Conservation (phyloP, 2,888 invertebrate species). For the Miltochrista miniata region DNA sequence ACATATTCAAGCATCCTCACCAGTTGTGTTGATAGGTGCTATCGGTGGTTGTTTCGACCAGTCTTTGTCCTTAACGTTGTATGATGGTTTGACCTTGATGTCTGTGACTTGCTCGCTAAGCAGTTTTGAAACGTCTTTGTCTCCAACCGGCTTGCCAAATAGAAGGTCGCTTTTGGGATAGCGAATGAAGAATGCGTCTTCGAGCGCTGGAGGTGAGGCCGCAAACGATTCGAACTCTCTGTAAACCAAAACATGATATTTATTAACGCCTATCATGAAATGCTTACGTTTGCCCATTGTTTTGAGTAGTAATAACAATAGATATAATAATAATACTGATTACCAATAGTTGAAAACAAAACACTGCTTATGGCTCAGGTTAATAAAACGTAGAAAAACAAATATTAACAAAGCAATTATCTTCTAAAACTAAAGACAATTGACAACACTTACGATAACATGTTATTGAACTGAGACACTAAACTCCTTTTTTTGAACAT, state of each 20-base stretch:
- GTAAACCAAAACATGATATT: constrained; percentile 18
- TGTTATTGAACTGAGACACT: constrained; percentile 62
- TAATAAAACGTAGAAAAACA: neutral
- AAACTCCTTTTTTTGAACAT: constrained; percentile 73
- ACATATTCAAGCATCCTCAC: constrained; percentile 46
- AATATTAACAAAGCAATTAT: neutral
- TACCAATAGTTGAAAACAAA: neutral
- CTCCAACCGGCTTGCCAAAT: constrained; percentile 54
- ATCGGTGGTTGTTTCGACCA: constrained; percentile 86
- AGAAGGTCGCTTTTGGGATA: constrained; percentile 81
- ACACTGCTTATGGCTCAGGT: neutral
- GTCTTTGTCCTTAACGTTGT: constrained; percentile 67
- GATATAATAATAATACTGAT: neutral
- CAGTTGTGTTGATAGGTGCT: constrained; percentile 69
- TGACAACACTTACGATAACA: constrained; percentile 61
- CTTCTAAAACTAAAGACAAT: constrained; percentile 7
- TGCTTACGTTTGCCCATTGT: neutral
- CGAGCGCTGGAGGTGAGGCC: constrained; percentile 88
- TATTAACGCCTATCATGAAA: neutral
- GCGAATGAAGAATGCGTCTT: constrained; percentile 88
- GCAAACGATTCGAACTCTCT: constrained; percentile 79
- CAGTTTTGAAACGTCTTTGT: constrained; percentile 49
- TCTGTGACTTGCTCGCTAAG: constrained; percentile 53
- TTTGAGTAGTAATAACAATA: neutral
- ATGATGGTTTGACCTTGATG: constrained; percentile 47